Base-by-base conservation (phyloP, 1,140 invertebrate species). In the Thalassaphorura encarpata region DNA sequence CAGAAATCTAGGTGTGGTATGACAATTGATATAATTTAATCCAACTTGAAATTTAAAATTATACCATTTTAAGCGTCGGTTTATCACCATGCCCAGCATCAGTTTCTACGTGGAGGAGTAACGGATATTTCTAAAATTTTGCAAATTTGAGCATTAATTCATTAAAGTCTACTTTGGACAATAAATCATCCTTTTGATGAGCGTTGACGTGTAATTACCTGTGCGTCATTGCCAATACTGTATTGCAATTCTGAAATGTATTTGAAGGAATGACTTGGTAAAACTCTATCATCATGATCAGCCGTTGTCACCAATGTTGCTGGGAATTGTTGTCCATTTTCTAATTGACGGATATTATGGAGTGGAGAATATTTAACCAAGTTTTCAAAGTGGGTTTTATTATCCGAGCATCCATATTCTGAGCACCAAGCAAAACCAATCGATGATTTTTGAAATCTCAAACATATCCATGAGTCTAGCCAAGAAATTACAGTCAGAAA, bases 391-490 rank as follows among this genome's bases (percentile, higher is more conserved):
- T 97, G 84, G 40, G 89, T 82, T 81, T 75, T 42, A 56, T 92
- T 82, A 61, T 95, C 89, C 2, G 92, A 83, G 72, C 82, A 85
- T 16, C 96, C 96, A 75, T 87, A 99, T 74, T 99, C 96, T 0
- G 90, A 89, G 31, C 43, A 54, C 96, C 95, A 99, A 28, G 90
- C 88, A 72, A 89, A 85, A 1, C 94, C 96, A 69, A 97, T 95
- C 1, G 95, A 99, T 70, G 97, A 99, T 73, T 96, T 97, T 73
- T 98, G 91, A 74, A 92, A 99, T 39, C 93, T 78, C 42, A 98
- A n/a, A 72, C 90, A 98, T 94, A 73, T 99, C 96, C 73, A 97
- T 79, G 0, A 99, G 94, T 28, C 92, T 94, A 69, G 40, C 73
- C 73, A 67, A 51, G 49, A 26, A 66, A 62, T 43, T 56, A 42